Conservation (phyloP, 1,140 invertebrate species). For the Harlomillsia oculata region DNA sequence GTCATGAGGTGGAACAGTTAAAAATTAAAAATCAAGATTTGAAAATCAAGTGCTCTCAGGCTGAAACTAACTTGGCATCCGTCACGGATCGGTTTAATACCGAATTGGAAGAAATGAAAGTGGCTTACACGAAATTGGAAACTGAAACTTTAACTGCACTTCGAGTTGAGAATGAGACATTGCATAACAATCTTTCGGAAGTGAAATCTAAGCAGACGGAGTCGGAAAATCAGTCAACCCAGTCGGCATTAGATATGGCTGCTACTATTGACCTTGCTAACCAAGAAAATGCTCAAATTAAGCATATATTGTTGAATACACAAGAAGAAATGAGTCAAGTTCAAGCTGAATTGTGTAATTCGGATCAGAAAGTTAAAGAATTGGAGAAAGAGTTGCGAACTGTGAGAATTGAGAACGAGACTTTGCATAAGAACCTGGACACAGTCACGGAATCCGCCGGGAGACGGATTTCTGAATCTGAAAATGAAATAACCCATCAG, state of each 20-base stretch:
- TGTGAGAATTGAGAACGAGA: slow-evolving; percentile 2
- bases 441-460: background rate
- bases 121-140: background rate
- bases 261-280: too few species aligned
- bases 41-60: background rate
- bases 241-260: too few species aligned
- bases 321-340: slow-evolving; percentile 17
- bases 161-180: too few species aligned
- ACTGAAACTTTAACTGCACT: too few species aligned
- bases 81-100: background rate
- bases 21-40: background rate
- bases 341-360: slow-evolving; percentile 4
- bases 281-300: slow-evolving; percentile 67
- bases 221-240: too few species aligned
- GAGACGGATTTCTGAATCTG: background rate
- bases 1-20: background rate
- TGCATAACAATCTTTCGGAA: too few species aligned
- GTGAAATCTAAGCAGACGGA: too few species aligned
- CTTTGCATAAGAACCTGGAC: slow-evolving; percentile 6
- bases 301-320: slow-evolving; percentile 47
- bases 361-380: slow-evolving; percentile 5
- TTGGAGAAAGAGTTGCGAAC: background rate
- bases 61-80: background rate
- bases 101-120: background rate
- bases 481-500: background rate